Evolutionary conservation across 2,888 invertebrate genomes (phyloP).

Genomic region (Pyrocoelia pectoralis): DNA sequence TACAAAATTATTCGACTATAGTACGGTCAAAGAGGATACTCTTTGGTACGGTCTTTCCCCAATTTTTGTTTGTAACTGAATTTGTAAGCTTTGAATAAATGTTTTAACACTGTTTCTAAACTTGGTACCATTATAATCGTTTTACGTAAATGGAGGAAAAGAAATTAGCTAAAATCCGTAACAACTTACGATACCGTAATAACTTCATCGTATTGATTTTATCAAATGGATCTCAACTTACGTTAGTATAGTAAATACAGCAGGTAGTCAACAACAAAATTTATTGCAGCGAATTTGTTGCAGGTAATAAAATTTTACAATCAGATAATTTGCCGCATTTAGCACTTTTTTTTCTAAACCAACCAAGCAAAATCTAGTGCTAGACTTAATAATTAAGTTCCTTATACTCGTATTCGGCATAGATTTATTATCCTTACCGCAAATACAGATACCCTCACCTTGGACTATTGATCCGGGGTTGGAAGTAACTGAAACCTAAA

Average conservation of each 20-base stretch:
- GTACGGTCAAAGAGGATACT: too few relatives aligned
- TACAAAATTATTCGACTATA: too few relatives aligned
- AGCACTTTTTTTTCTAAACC: background rate
- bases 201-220: background rate
- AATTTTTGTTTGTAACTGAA: too few relatives aligned
- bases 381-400: background rate
- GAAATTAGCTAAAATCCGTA: background rate
- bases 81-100: too few relatives aligned
- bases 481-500: slow-evolving; percentile 26
- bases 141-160: too few relatives aligned
- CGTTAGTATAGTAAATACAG: background rate
- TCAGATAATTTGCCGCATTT: background rate
- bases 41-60: too few relatives aligned
- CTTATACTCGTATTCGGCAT: background rate
- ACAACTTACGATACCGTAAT: background rate
- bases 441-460: slow-evolving; percentile 25
- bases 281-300: background rate
- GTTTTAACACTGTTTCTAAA: too few relatives aligned
- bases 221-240: background rate
- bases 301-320: background rate
- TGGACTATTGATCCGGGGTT: slow-evolving; percentile 28
- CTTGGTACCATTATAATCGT: too few relatives aligned
- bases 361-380: background rate
- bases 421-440: slow-evolving; percentile 17
- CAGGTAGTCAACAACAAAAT: background rate